Percentiles rank a stretch among this genome's conserved stretches.
These are phyloP conservation scores for Salvelinus fontinalis DNA, from an alignment of 2,113 vertebrate genomes.

Conservation along the genomic window DNA sequence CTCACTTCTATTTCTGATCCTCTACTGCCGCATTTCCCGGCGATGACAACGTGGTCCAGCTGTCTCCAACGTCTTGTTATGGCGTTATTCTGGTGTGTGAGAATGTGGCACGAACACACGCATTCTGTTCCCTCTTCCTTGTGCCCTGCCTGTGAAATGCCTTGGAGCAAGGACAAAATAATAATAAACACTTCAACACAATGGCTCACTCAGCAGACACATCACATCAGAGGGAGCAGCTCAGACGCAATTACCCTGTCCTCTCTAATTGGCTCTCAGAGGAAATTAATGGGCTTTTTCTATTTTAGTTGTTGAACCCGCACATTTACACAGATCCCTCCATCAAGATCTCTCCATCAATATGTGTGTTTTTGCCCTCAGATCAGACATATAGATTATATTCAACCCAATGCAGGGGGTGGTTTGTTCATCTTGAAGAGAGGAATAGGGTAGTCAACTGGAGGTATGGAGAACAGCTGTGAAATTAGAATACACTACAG, in stretches of 20 bases:
- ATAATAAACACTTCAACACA: constrained; percentile 49
- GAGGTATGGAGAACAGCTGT: constrained; percentile 27
- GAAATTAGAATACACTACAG: not conserved
- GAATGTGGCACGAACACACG: constrained; percentile 31
- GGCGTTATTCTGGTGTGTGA: constrained; percentile 45
- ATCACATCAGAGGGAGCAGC: constrained; percentile 26
- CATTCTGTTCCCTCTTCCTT: constrained; percentile 14
- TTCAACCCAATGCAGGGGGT: constrained; percentile 26
- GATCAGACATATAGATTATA: constrained; percentile 17
- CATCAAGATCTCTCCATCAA: constrained; percentile 16
- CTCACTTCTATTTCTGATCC: constrained; percentile 44
- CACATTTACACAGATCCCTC: constrained; percentile 39
- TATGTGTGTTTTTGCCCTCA: constrained; percentile 10
- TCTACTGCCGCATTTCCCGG: constrained; percentile 38
- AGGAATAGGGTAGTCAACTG: not conserved
- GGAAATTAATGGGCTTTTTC: constrained; percentile 52
- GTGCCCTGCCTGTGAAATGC: constrained; percentile 45
- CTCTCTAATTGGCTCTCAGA: constrained; percentile 45
- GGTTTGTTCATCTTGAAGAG: not conserved
- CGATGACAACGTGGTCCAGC: constrained; percentile 35
- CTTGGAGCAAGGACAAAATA: constrained; percentile 66
- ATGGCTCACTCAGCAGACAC: constrained; percentile 47
- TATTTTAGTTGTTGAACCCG: constrained; percentile 41
- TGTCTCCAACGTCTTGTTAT: constrained; percentile 29
- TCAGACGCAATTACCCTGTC: constrained; percentile 47